Evolutionary conservation across 2,888 invertebrate species (phyloP).

Genomic region (Drosophila subsilvestris): DNA sequence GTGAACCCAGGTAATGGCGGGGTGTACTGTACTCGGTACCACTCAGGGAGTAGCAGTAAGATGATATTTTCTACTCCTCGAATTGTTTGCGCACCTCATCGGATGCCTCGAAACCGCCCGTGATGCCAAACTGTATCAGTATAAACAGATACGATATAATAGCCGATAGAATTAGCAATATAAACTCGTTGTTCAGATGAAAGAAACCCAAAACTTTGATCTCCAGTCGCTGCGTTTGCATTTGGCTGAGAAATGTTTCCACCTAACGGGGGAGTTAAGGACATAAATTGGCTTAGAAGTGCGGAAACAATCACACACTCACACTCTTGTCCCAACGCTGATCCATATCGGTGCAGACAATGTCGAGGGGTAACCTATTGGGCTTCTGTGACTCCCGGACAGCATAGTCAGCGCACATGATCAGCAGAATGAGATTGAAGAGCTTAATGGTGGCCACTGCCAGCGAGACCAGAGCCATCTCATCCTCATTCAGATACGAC

Average conservation of each 20-base stretch:
- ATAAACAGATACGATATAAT: slow-evolving; percentile 78
- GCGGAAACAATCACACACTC: slow-evolving; percentile 33
- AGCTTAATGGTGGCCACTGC: slow-evolving; percentile 58
- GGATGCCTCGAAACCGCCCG: slow-evolving; percentile 59
- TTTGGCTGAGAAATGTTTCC: slow-evolving; percentile 67
- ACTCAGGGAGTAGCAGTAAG: too few relatives aligned
- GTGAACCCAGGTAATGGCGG: slow-evolving; percentile 22
- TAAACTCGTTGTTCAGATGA: slow-evolving; percentile 71
- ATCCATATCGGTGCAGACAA: slow-evolving; percentile 76
- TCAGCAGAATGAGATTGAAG: slow-evolving; percentile 66
- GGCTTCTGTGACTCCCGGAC: slow-evolving; percentile 67
- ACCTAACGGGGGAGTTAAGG: slow-evolving; percentile 28
- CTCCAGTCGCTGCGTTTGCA: slow-evolving; percentile 67
- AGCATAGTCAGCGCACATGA: slow-evolving; percentile 69
- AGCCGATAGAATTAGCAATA: slow-evolving; percentile 72
- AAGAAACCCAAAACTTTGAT: slow-evolving; percentile 76
- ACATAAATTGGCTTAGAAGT: background rate
- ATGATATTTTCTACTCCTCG: background rate
- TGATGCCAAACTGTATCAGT: slow-evolving; percentile 73
- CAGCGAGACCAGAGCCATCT: slow-evolving; percentile 48
- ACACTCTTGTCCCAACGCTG: slow-evolving; percentile 79
- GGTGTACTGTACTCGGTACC: slow-evolving; percentile 12
- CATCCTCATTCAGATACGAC: slow-evolving; percentile 47
- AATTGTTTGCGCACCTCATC: slow-evolving; percentile 16
- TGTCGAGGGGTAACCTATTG: slow-evolving; percentile 66